These are phyloP conservation scores for Brachyopa scutellaris DNA, from an alignment of 2,888 invertebrate species.

Conservation along the genomic window DNA sequence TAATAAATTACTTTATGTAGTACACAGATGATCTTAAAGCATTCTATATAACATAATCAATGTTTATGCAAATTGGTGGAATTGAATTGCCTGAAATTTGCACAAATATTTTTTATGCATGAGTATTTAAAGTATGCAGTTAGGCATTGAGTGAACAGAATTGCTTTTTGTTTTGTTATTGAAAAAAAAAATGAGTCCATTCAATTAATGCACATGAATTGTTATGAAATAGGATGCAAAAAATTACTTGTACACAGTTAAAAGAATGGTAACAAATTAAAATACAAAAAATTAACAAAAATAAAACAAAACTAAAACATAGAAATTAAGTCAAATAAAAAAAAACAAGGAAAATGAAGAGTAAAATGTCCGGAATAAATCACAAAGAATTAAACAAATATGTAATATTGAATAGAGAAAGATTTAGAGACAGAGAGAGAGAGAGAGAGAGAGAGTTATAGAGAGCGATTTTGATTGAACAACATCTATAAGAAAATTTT, in stretches of 20 bases:
- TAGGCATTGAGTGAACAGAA: slow-evolving; percentile 13
- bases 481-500: slow-evolving; percentile 72
- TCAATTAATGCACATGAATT: slow-evolving; percentile 66
- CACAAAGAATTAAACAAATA: slow-evolving; percentile 38
- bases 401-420: slow-evolving; percentile 53
- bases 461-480: slow-evolving; percentile 71
- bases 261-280: slow-evolving; percentile 25
- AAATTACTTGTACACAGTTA: slow-evolving; percentile 62
- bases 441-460: slow-evolving; percentile 63
- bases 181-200: slow-evolving; percentile 46
- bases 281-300: slow-evolving; percentile 5
- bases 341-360: slow-evolving; percentile 25
- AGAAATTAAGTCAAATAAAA: slow-evolving; percentile 6
- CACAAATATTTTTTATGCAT: slow-evolving; percentile 26
- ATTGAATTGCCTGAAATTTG: slow-evolving; percentile 19
- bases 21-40: slow-evolving; percentile 49
- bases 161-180: slow-evolving; percentile 17
- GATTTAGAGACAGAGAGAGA: slow-evolving; percentile 67
- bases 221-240: slow-evolving; percentile 64
- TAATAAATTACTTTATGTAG: slow-evolving; percentile 25
- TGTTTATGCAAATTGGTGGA: slow-evolving; percentile 20
- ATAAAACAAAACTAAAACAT: slow-evolving; percentile 3
- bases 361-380: slow-evolving; percentile 30
- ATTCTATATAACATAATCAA: slow-evolving; percentile 38
- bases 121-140: slow-evolving; percentile 25